phyloP scores from a whole-genome alignment of 1,140 invertebrate genomes.

The Alviniconcha marisindica region DNA sequence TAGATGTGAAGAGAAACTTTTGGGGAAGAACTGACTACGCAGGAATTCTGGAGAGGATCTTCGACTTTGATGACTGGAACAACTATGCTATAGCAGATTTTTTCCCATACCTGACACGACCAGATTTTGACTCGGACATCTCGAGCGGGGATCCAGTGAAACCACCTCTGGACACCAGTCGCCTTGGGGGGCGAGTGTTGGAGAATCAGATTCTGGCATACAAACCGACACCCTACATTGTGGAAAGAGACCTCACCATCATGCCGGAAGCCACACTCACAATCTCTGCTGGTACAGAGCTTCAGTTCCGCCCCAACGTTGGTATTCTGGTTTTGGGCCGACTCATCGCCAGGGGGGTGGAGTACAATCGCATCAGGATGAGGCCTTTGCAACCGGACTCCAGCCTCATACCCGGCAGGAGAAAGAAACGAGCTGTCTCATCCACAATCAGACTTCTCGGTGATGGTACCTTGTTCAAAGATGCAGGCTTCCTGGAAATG shows the following conservation, averaged over 20 bases:
- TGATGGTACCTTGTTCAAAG: conserved; percentile 59
- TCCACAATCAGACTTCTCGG: conserved; percentile 49
- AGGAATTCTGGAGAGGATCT: conserved; percentile 90
- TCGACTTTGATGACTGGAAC: conserved; percentile 99
- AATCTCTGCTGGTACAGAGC: conserved; percentile 91
- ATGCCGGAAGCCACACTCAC: conserved; percentile 93
- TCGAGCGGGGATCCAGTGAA: conserved; percentile 76
- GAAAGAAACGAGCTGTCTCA: conserved; percentile 33
- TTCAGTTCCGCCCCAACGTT: conserved; percentile 97
- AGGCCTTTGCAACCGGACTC: conserved; percentile 46
- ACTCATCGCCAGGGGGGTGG: conserved; percentile 89
- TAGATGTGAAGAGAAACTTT: conserved; percentile 96
- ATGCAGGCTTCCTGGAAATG: conserved; percentile 91
- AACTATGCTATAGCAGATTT: conserved; percentile 95
- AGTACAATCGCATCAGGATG: conserved; percentile 81
- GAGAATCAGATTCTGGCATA: conserved; percentile 84
- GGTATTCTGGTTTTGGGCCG: conserved; percentile 97
- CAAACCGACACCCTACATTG: conserved; percentile 85
- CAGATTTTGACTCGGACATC: conserved; percentile 64
- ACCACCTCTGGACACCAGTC: conserved; percentile 64
- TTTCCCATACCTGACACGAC: conserved; percentile 85
- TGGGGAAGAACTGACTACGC: conserved; percentile 87
- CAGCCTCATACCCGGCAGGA: not conserved
- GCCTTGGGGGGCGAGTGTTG: conserved; percentile 89
- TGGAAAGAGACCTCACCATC: conserved; percentile 95